Percentiles rank a stretch among this genome's conserved stretches.
These are phyloP conservation scores for Theonella swinhoei DNA, from an alignment of 37 sponge, comb jelly and placozoan genomes.

Conservation along the genomic window DNA sequence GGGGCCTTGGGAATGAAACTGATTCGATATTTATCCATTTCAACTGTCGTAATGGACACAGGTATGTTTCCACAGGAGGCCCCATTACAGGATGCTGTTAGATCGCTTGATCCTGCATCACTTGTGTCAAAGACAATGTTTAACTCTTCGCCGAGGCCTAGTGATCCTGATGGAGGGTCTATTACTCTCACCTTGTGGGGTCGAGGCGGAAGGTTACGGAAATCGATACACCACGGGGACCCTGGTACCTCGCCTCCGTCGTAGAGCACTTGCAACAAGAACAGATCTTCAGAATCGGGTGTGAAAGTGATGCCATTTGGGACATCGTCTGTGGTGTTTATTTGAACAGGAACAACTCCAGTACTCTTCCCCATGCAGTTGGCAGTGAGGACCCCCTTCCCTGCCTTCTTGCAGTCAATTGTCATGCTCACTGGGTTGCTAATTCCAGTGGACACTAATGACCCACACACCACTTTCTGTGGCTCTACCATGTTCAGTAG, in stretches of 20 bases:
- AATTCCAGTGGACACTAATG: neutral
- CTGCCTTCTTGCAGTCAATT: constrained; percentile 40
- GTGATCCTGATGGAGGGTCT: constrained; percentile 13
- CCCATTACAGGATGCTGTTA: constrained; percentile 59
- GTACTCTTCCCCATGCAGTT: constrained; percentile 32
- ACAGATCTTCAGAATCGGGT: constrained; percentile 47
- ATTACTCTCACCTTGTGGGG: constrained; percentile 34
- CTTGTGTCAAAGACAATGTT: constrained; percentile 32
- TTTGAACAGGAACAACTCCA: constrained; percentile 28
- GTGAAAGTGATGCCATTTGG: constrained; percentile 44
- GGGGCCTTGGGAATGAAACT: constrained; percentile 47
- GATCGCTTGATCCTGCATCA: constrained; percentile 62
- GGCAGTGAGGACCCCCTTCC: constrained; percentile 50
- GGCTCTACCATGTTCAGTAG: constrained; percentile 6
- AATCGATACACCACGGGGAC: constrained; percentile 59
- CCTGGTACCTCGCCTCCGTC: constrained; percentile 52
- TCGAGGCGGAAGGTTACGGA: constrained; percentile 30
- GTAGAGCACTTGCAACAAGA: constrained; percentile 58
- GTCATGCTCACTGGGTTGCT: neutral
- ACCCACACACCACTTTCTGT: neutral
- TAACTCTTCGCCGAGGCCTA: constrained; percentile 30
- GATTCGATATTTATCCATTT: constrained; percentile 24
- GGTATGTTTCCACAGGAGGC: constrained; percentile 24
- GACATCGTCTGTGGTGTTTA: neutral
- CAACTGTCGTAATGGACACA: constrained; percentile 30